Percentiles rank a stretch among this genome's conserved stretches.
Evolutionary conservation across 2,888 invertebrate species (phyloP).

Genomic region (Empis stercorea): DNA sequence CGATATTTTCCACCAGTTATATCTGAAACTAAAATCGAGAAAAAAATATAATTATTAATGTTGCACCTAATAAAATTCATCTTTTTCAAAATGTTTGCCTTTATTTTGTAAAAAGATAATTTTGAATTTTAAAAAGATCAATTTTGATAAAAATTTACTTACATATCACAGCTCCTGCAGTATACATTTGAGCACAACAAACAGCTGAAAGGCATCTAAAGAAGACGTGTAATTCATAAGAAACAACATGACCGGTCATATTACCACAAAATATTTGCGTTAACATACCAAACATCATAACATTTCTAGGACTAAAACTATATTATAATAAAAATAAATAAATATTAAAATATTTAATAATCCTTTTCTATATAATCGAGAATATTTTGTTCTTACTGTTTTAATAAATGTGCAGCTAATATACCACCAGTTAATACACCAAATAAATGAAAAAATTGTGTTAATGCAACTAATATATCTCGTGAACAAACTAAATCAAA

Average conservation of each 20-base stretch:
- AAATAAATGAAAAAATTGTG: conserved; percentile 39
- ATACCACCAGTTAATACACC: conserved; percentile 39
- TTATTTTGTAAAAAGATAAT: no score
- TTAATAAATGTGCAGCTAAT: conserved; percentile 33
- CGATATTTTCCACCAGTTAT: conserved; percentile 35
- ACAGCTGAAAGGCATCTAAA: conserved; percentile 37
- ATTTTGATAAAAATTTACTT: conserved; percentile 16
- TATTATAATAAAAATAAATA: conserved; percentile 4
- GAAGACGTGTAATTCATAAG: conserved; percentile 36
- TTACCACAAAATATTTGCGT: conserved; percentile 36
- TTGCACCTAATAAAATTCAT: no score
- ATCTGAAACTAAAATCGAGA: conserved; percentile 29
- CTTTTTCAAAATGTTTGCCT: no score
- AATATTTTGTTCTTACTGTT: conserved; percentile 28
- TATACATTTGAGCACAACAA: conserved; percentile 38
- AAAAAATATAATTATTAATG: not conserved
- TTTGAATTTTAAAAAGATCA: no score
- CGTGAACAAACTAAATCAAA: conserved; percentile 38
- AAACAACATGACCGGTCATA: conserved; percentile 34
- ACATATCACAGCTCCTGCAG: conserved; percentile 38
- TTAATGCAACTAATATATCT: conserved; percentile 36
- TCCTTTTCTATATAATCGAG: not conserved
- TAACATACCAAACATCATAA: conserved; percentile 37
- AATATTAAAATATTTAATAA: not conserved
- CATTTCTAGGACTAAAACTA: conserved; percentile 35